Evolutionary conservation across 2,113 vertebrate genomes (phyloP).

Genomic region (Sprattus sprattus): DNA sequence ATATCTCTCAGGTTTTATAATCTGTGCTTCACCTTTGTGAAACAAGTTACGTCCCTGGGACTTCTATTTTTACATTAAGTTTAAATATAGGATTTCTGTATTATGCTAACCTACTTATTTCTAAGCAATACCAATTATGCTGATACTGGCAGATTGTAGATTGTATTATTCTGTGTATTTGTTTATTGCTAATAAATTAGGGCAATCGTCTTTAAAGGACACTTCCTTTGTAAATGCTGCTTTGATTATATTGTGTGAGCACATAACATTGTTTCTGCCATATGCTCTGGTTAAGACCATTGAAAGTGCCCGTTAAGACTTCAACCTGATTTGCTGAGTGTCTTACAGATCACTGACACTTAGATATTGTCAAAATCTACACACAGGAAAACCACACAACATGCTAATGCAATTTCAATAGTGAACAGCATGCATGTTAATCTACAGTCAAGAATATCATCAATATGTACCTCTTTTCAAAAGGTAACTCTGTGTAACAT

Average conservation of each 20-base stretch:
- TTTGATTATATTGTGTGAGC: not conserved
- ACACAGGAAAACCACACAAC: not conserved
- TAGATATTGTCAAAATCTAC: not conserved
- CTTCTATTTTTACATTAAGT: not conserved
- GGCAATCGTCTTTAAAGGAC: not conserved
- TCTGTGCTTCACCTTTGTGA: too few species aligned
- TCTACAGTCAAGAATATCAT: not conserved
- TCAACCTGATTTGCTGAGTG: not conserved
- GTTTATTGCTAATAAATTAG: not conserved
- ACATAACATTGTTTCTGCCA: not conserved
- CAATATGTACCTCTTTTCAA: not conserved
- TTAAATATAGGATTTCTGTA: not conserved
- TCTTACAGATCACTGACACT: not conserved
- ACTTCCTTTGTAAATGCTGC: not conserved
- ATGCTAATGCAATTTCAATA: not conserved
- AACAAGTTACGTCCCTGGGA: too few species aligned
- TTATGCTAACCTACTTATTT: not conserved
- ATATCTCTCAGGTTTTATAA: too few species aligned
- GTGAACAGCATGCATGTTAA: not conserved
- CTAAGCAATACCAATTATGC: not conserved
- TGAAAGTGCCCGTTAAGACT: not conserved
- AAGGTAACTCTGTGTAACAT: not conserved
- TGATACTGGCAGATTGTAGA: too few species aligned
- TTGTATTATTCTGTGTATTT: not conserved
- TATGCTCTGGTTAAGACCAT: not conserved